A percentile compares a stretch with the other conserved stretches of the same genome.
These are phyloP conservation scores for Drosophila lacteicornis DNA, from an alignment of 1,140 invertebrate genomes.

Conservation along the genomic window DNA sequence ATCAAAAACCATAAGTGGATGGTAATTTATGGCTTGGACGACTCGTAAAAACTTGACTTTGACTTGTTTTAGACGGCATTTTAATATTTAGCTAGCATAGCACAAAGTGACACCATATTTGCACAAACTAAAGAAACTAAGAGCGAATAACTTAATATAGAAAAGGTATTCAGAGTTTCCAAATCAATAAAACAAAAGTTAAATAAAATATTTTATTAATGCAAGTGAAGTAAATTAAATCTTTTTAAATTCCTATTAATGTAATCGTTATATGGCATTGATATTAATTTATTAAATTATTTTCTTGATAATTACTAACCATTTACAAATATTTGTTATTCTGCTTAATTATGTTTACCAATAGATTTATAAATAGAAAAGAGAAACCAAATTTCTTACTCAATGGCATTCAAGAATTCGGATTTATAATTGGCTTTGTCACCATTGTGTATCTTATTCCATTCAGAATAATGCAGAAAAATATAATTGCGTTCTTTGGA, in stretches of 20 bases:
- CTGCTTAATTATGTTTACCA: too few relatives aligned
- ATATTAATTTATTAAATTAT: too few relatives aligned
- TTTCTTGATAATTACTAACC: background rate
- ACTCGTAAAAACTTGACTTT: slow-evolving; percentile 71
- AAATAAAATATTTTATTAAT: background rate
- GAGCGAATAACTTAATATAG: background rate
- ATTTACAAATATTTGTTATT: too few relatives aligned
- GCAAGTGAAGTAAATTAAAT: background rate
- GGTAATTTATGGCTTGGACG: slow-evolving; percentile 66
- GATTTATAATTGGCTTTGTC: background rate
- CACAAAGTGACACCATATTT: slow-evolving; percentile 43
- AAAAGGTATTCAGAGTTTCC: background rate
- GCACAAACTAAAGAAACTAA: slow-evolving; percentile 32
- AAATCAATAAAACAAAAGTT: background rate
- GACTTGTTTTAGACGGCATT: slow-evolving; percentile 64
- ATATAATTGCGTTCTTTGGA: background rate
- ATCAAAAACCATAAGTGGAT: slow-evolving; percentile 61
- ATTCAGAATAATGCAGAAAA: background rate
- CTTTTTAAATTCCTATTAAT: too few relatives aligned
- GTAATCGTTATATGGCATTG: too few relatives aligned
- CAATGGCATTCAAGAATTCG: background rate
- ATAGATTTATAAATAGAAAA: background rate
- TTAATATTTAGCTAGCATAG: slow-evolving; percentile 19
- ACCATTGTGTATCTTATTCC: background rate
- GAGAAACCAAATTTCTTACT: background rate